A percentile compares a stretch with the other conserved stretches of the same genome.
These are phyloP conservation scores for Neodiprion virginianus DNA, from an alignment of 1,140 invertebrate species.

Conservation along the genomic window DNA sequence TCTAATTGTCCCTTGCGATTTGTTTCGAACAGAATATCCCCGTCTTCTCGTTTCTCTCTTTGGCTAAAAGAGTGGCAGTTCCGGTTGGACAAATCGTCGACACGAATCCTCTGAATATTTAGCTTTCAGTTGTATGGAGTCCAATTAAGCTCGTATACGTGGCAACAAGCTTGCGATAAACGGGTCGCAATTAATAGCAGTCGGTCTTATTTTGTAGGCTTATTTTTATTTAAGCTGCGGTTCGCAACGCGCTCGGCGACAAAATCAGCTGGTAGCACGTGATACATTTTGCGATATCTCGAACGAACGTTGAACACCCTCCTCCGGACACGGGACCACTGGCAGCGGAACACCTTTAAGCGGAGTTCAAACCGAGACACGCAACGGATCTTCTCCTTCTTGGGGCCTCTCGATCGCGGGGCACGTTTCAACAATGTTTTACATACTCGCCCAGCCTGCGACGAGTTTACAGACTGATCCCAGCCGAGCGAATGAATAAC, in stretches of 20 bases:
- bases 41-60: too few relatives aligned
- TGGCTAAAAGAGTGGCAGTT: too few relatives aligned
- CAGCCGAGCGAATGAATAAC: too few relatives aligned
- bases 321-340: neutral
- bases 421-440: constrained; percentile 27
- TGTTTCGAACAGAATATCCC: too few relatives aligned
- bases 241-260: too few relatives aligned
- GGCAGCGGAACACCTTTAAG: neutral
- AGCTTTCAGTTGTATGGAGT: neutral
- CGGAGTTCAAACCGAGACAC: neutral
- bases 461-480: neutral
- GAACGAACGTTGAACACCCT: too few relatives aligned
- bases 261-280: too few relatives aligned
- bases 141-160: neutral
- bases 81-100: neutral
- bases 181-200: neutral
- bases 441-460: constrained; percentile 30
- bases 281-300: too few relatives aligned
- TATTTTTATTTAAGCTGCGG: too few relatives aligned
- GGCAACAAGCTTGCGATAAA: neutral
- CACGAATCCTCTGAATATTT: neutral
- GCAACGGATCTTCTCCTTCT: neutral
- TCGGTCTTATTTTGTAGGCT: too few relatives aligned
- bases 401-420: constrained; percentile 7
- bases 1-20: too few relatives aligned